A percentile compares a stretch with the other conserved stretches of the same genome.
Conservation (phyloP, 1,140 invertebrate genomes). For the Tetragnatha versicolor region DNA sequence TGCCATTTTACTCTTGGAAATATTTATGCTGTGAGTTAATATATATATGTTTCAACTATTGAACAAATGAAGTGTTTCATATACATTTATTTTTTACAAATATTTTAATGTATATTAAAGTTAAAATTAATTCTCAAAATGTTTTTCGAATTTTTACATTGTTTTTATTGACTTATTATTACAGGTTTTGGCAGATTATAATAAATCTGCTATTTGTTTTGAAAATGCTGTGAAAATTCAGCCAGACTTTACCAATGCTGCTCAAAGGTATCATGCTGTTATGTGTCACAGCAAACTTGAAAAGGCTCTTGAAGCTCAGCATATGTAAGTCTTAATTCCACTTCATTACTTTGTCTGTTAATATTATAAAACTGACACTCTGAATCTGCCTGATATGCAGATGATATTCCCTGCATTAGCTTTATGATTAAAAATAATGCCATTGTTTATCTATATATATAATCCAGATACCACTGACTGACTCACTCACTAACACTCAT, state of each 20-base stretch:
- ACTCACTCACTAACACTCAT: no score
- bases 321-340: conserved; percentile 70
- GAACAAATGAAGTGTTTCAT: no score
- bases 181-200: conserved; percentile 67
- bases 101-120: background rate
- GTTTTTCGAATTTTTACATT: background rate
- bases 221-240: conserved; percentile 75
- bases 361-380: no score
- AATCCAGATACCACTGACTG: no score
- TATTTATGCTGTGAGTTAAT: conserved; percentile 58
- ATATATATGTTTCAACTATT: background rate
- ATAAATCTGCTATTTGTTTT: conserved; percentile 71
- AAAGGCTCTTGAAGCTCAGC: conserved; percentile 71
- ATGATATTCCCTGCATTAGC: no score
- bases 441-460: no score
- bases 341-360: no score
- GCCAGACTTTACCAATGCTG: conserved; percentile 69
- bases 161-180: background rate
- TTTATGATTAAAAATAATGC: no score
- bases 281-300: conserved; percentile 76
- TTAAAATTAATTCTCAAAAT: background rate
- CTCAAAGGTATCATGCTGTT: conserved; percentile 72
- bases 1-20: conserved; percentile 79
- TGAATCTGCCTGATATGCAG: no score
- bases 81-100: no score